phyloP scores from a whole-genome alignment of 2,797 vertebrate species.

The Sylvia borin region DNA sequence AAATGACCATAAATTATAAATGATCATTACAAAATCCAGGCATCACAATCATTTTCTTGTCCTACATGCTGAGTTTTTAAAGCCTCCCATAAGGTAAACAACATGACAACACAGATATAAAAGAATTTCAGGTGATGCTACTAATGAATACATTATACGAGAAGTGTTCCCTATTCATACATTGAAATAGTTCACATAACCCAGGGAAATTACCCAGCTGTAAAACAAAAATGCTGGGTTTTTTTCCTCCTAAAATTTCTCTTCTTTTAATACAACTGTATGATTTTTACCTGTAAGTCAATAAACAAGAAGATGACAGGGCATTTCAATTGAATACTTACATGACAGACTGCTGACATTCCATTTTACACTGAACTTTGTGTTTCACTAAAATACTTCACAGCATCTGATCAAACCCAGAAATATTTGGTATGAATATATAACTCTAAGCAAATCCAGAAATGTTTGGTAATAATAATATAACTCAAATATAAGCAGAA shows the following conservation, averaged over 20 bases:
- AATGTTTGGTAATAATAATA: background rate
- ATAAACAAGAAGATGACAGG: background rate
- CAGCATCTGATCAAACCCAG: background rate
- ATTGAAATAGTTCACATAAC: background rate
- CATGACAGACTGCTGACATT: background rate
- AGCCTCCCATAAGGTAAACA: background rate
- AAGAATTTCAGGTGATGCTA: background rate
- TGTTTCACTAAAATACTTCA: background rate
- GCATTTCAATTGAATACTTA: background rate
- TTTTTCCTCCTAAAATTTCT: background rate
- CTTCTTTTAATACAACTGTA: background rate
- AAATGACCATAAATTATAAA: conserved; percentile 45
- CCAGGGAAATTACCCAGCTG: background rate
- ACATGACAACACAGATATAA: background rate
- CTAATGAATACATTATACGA: background rate
- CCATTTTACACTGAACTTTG: background rate
- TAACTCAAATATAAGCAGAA: background rate
- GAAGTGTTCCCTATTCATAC: background rate
- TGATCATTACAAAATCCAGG: conserved; percentile 18
- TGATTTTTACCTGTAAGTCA: background rate
- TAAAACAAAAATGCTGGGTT: background rate
- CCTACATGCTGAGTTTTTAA: background rate
- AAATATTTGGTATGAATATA: background rate
- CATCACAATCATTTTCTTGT: background rate
- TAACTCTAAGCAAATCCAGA: background rate